Base-by-base conservation (phyloP, 2,888 invertebrate genomes). In the Plebejus anna region DNA sequence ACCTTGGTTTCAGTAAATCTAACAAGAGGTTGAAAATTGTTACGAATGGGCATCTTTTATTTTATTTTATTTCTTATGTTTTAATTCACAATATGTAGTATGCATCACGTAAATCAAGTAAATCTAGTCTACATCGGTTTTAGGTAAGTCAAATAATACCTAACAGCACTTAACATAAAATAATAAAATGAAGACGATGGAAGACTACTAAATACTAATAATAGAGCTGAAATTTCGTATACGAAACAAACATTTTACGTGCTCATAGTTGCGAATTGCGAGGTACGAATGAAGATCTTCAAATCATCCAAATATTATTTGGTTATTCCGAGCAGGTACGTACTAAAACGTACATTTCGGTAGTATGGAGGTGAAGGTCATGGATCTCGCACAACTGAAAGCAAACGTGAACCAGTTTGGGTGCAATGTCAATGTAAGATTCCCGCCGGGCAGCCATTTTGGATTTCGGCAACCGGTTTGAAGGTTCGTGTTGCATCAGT, bases 311-410 rank as follows among this genome's bases (percentile, higher is more conserved):
- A 66, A 66, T 36, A 66, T 66, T 66, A 66, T 36, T 36, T 66
- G 16, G 66, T 66, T 66, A 66, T 36, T 66, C 32, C 22, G 32
- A 13, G 16, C 66, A 66, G 66, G 66, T 66, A 66, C 32, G 59
- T 59, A 59, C 22, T 66, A 66, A 66, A 66, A 80, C 80, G 79
- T 77, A 72, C 77, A 72, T 71, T 78, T 71, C 91, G 90, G 89
- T 84, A 87, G 84, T 85, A 91, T 89, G 84, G 89, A 90, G 93
- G 93, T 93, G 90, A 93, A 93, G 93, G 93, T 91, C 90, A 88
- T 84, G 81, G 84, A 78, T 78, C 80, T 78, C 76, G 83, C 85
- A 84, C 86, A 88, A 83, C 82, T 80, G 81, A 83, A 87, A 82
- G 80, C 80, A 80, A 81, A 84, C 82, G 82, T 80, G 80, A 81